Evolutionary conservation across 2,113 vertebrate genomes (phyloP).

Genomic region (Pachyramphus minor): DNA sequence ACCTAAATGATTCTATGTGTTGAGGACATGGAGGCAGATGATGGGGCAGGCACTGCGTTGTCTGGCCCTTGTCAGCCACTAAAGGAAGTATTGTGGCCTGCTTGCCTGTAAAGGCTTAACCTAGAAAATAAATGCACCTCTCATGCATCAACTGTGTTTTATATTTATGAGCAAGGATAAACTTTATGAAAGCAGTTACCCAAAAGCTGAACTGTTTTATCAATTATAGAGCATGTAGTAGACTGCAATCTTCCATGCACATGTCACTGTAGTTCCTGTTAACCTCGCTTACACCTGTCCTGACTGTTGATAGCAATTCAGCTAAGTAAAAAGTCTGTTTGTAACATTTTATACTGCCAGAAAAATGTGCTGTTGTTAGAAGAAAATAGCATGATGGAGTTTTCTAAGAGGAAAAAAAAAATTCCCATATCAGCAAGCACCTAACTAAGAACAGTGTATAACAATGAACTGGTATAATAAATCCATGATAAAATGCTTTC

Average conservation of each 20-base stretch:
- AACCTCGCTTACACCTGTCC: neutral
- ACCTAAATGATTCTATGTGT: neutral
- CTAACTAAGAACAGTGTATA: neutral
- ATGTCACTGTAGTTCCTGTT: neutral
- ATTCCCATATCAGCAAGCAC: neutral
- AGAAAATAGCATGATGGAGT: neutral
- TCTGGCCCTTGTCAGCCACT: neutral
- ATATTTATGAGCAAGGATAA: neutral
- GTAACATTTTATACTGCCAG: neutral
- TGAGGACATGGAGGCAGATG: neutral
- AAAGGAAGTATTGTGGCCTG: neutral
- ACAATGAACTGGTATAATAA: neutral
- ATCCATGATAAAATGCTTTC: neutral
- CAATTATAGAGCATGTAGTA: neutral
- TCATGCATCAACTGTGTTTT: neutral
- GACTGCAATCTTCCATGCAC: neutral
- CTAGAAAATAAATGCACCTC: neutral
- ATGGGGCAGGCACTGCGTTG: fast-evolving
- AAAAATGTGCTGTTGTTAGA: neutral
- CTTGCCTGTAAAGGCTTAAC: neutral
- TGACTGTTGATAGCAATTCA: neutral
- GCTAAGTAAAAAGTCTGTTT: neutral
- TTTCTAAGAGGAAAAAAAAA: neutral
- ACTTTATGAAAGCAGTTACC: neutral
- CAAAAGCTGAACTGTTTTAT: neutral